A percentile compares a stretch with the other conserved stretches of the same genome.
These are phyloP conservation scores for Alaudala cheleensis DNA, from an alignment of 2,113 vertebrate genomes.

Conservation along the genomic window DNA sequence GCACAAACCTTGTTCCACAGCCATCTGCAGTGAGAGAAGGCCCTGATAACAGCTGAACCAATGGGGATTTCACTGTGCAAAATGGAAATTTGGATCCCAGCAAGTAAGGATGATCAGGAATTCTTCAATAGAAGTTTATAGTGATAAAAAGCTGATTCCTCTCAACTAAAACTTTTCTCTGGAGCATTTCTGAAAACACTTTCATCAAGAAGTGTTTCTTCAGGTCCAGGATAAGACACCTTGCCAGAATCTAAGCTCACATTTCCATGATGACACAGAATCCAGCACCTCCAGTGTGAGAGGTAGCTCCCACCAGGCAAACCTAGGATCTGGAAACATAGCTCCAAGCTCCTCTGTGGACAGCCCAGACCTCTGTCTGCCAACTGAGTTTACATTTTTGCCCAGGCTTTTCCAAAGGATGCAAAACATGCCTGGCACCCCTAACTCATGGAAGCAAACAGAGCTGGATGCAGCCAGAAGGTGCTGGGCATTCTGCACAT, in stretches of 20 bases:
- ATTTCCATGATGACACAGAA: accelerated
- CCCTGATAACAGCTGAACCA: not conserved
- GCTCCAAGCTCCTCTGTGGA: not conserved
- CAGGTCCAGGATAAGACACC: not conserved
- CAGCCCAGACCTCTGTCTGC: not conserved
- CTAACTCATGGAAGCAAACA: not conserved
- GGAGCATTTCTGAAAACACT: not conserved
- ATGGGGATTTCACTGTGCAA: not conserved
- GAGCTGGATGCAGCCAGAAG: not conserved
- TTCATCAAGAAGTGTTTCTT: not conserved
- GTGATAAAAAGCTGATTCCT: not conserved
- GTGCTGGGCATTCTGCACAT: accelerated
- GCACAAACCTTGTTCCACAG: not conserved
- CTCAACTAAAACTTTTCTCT: not conserved
- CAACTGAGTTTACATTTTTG: not conserved
- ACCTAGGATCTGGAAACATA: not conserved
- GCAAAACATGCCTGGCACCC: not conserved
- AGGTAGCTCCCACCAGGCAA: not conserved
- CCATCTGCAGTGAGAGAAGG: not conserved
- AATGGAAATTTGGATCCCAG: not conserved
- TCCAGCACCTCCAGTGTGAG: not conserved
- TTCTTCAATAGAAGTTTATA: not conserved
- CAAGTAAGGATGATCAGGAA: not conserved
- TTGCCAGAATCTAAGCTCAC: not conserved
- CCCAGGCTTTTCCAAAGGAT: not conserved